Evolutionary conservation across 1,140 invertebrate species (phyloP).

Genomic region (Chironomus tepperi): DNA sequence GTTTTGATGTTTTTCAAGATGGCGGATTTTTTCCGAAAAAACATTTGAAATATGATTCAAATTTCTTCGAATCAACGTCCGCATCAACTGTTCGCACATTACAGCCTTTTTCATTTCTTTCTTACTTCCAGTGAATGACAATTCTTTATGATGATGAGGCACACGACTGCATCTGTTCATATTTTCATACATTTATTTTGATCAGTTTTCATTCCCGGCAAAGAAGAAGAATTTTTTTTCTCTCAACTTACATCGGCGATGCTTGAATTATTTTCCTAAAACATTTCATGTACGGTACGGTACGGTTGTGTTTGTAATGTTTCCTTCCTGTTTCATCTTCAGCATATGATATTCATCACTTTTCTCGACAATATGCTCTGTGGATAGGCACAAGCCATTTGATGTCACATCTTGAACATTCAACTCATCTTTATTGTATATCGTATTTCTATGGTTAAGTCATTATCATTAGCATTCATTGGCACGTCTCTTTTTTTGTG

Average conservation of each 20-base stretch:
- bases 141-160: not conserved
- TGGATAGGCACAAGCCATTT: conserved; percentile 11
- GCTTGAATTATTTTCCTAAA: not conserved
- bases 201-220: not conserved
- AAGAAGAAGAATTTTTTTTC: not conserved
- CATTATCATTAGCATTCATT: conserved; percentile 14
- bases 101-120: no score
- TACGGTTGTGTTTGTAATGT: not conserved
- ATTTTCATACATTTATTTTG: not conserved
- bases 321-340: not conserved
- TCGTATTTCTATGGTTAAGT: not conserved
- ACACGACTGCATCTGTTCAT: not conserved
- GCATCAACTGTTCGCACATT: no score
- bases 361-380: not conserved
- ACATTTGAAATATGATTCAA: no score
- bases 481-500: not conserved
- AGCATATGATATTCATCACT: not conserved
- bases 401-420: not conserved
- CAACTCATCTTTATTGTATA: not conserved
- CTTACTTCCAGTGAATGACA: not conserved
- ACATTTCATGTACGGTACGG: not conserved
- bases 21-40: no score
- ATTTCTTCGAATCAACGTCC: no score
- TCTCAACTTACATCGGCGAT: not conserved
- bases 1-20: no score